Evolutionary conservation across 2,797 vertebrate genomes (phyloP), one percentile per base, ranked within the genome.

Genomic region (Furcifer pardalis): DNA sequence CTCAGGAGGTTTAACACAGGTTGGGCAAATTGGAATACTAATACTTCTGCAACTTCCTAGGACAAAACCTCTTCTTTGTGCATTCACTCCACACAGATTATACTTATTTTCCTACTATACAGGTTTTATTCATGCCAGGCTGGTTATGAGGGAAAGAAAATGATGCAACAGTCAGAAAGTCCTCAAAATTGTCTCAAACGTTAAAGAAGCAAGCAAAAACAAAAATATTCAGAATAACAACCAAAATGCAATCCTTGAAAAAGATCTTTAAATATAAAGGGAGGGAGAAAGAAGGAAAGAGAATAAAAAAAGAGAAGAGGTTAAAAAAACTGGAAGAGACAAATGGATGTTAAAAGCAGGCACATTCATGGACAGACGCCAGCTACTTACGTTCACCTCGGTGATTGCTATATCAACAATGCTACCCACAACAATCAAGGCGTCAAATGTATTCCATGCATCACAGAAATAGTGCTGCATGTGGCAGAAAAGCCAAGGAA

Each of bases 401-500:
- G 98, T 99, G 98, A 99, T 99, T 96, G 98, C 98, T 98, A 99
- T 99, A 97, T 99, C 98, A 99, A 99, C 98, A 99, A 99, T 97
- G 98, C 98, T 99, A 98, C 98, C 98, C 97, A 99, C 98, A 98
- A 99, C 98, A 98, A 99, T 99, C 97, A 99, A 97, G 97, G 98
- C 98, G 96, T 99, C 98, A 98, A 99, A 99, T 96, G 98, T 99
- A 97, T 99, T 99, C 98, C 98, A 99, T 99, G 98, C 98, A 99
- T 99, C 98, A 97, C 98, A 98, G 98, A 99, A 99, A 99, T 99
- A 99, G 98, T 99, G 98, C 98, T 99, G 98, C 97, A 96, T 97
- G 96, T 96, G 96, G 96, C 94, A 95, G 96, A 95, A 96, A 97
- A 95, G 95, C 95, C 94, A 89, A 94, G 94, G 94, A 87, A 89